Conservation (phyloP, 1,140 invertebrate species). For the Macrobrachium nipponense region DNA sequence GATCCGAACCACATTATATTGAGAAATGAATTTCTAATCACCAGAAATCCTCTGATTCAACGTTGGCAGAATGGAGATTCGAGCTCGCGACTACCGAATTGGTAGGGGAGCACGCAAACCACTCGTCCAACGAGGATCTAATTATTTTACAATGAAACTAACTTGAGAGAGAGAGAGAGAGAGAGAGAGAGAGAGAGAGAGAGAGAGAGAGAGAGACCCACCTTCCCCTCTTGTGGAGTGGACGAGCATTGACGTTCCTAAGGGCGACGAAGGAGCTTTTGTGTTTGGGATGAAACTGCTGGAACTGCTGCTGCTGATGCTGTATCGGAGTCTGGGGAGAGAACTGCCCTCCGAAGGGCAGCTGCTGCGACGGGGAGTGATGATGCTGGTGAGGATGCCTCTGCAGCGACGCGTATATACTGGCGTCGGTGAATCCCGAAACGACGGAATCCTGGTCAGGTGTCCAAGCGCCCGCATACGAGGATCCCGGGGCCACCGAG, state of each 20-base stretch:
- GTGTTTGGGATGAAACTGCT: conserved; percentile 33
- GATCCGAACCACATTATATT: too few relatives aligned
- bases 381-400: conserved; percentile 46
- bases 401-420: conserved; percentile 63
- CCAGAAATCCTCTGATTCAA: too few relatives aligned
- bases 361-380: conserved; percentile 45
- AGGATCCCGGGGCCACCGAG: conserved; percentile 47
- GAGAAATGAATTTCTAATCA: too few relatives aligned
- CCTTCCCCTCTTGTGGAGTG: conserved; percentile 51
- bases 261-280: conserved; percentile 54
- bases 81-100: too few relatives aligned
- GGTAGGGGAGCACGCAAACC: too few relatives aligned
- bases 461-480: conserved; percentile 63
- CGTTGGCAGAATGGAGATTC: too few relatives aligned
- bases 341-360: background rate
- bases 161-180: too few relatives aligned
- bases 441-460: conserved; percentile 63
- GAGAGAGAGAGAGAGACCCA: background rate
- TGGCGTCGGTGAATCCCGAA: conserved; percentile 62
- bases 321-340: background rate
- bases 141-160: too few relatives aligned
- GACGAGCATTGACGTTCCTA: conserved; percentile 60
- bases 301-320: conserved; percentile 40
- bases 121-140: too few relatives aligned
- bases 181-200: too few relatives aligned